Conservation (phyloP, 2,888 invertebrate genomes). For the Drosophila macrospina region DNA sequence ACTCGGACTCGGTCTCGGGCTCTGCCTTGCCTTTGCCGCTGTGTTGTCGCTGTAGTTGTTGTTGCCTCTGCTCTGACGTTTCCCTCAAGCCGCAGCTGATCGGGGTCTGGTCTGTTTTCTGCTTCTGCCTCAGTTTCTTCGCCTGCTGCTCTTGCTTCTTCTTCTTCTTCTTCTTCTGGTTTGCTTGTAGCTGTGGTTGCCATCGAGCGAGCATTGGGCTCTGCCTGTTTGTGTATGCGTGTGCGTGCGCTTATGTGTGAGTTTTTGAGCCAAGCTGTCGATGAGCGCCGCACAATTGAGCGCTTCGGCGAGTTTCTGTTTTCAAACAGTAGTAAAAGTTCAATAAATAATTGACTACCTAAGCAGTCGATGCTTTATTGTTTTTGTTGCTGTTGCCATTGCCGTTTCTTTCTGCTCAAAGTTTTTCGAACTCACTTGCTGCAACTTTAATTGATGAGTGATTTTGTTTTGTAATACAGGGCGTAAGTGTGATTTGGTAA, state of each 20-base stretch:
- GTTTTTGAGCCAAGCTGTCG: slow-evolving; percentile 33
- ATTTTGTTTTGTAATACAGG: slow-evolving; percentile 68
- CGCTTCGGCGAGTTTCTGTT: slow-evolving; percentile 55
- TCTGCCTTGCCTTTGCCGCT: slow-evolving; percentile 24
- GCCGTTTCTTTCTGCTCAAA: slow-evolving; percentile 10
- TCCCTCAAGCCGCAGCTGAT: slow-evolving; percentile 51
- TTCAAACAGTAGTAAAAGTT: slow-evolving; percentile 77
- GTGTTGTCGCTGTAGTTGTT: slow-evolving; percentile 14
- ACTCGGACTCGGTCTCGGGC: slow-evolving; percentile 39
- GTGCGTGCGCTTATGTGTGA: slow-evolving; percentile 15
- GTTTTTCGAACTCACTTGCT: slow-evolving; percentile 29
- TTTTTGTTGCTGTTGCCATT: slow-evolving; percentile 26
- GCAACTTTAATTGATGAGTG: slow-evolving; percentile 60
- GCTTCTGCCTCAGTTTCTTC: slow-evolving; percentile 25
- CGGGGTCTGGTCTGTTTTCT: slow-evolving; percentile 35
- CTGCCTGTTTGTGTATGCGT: slow-evolving; percentile 6
- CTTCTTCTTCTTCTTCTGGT: slow-evolving; percentile 22
- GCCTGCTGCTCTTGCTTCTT: slow-evolving; percentile 10
- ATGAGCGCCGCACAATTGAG: slow-evolving; percentile 62
- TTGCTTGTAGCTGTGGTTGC: slow-evolving; percentile 53
- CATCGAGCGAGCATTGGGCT: slow-evolving; percentile 52
- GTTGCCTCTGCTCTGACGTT: slow-evolving; percentile 28
- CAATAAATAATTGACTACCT: slow-evolving; percentile 74
- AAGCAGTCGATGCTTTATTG: slow-evolving; percentile 44
- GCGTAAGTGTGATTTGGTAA: slow-evolving; percentile 59